Evolutionary conservation across 2,888 invertebrate species (phyloP), one percentile per base, ranked within the genome.

Genomic region (Hirtodrosophila confusa): DNA sequence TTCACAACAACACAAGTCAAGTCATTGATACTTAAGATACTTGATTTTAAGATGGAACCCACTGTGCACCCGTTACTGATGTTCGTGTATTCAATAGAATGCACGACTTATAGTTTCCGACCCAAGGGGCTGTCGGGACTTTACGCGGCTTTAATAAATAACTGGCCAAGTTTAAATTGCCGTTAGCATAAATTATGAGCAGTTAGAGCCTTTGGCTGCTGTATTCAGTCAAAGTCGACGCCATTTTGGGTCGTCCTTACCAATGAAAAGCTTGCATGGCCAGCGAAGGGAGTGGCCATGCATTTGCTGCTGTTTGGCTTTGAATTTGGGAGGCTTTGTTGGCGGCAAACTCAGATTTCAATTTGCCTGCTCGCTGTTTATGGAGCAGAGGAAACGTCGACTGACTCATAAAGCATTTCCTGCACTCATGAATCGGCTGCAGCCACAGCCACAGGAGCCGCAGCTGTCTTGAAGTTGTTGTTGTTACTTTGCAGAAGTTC

Each of bases 151-250:
- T 85, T 87, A 85, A 85, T 87, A 85, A 85, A 85, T 88, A 85
- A 88, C 88, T 68, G 79, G 61, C 70, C 27, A 88, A 85, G 88
- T 85, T 88, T 85, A 85, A 87, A 82, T 85, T 88, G 88, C 85
- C 86, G 88, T 85, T 88, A 88, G 88, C 88, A 88, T 85, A 85
- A 88, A 85, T 88, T 88, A 88, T 85, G 75, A 88, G 78, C 69
- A 85, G 87, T 80, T 73, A 77, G 80, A 69, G 80, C 62, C 61
- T 69, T 86, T 80, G 66, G 78, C 64, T 77, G 69, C 64, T 71
- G 77, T 55, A 76, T 67, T 76, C 77, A 80, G 65, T 72, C 68
- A 80, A 71, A 71, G 64, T 49, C 56, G 71, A 61, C 72, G 72
- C 77, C 77, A 75, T 57, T 57, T 70, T 75, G 73, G 60, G 23